A percentile compares a stretch with the other conserved stretches of the same genome.
phyloP scores from a whole-genome alignment of 2,888 invertebrate genomes.

The Leptura quadrifasciata region DNA sequence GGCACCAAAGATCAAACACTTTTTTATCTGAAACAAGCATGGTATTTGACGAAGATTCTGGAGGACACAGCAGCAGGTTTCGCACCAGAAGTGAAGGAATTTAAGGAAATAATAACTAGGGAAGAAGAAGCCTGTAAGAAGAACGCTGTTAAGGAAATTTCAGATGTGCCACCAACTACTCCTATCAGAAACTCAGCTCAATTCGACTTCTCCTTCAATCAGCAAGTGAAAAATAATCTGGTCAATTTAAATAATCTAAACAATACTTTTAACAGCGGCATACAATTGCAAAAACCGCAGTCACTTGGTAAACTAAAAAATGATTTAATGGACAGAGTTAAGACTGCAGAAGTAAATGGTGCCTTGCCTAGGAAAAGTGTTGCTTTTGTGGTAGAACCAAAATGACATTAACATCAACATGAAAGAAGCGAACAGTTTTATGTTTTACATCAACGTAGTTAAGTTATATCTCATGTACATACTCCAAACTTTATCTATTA shows the following conservation, averaged over 20 bases:
- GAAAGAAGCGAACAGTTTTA: too few relatives aligned
- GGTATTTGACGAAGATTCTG: constrained; percentile 79
- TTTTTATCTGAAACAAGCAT: constrained; percentile 83
- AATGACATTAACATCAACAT: neutral
- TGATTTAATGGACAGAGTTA: constrained; percentile 2
- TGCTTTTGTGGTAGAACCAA: constrained; percentile 46
- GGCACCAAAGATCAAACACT: constrained; percentile 79
- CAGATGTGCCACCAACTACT: constrained; percentile 52
- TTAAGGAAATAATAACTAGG: constrained; percentile 43
- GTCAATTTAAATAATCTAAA: constrained; percentile 53
- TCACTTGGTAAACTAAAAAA: constrained; percentile 15
- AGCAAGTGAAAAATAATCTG: constrained; percentile 52
- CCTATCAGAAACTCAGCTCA: constrained; percentile 56
- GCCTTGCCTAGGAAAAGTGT: constrained; percentile 50
- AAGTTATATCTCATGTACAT: too few relatives aligned
- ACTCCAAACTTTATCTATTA: too few relatives aligned
- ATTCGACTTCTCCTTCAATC: constrained; percentile 49
- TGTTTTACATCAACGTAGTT: too few relatives aligned
- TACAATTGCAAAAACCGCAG: constrained; percentile 39
- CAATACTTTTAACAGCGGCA: constrained; percentile 39
- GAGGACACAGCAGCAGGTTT: constrained; percentile 76
- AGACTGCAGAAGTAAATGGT: constrained; percentile 21
- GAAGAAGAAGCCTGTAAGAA: constrained; percentile 52
- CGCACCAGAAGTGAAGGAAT: constrained; percentile 70
- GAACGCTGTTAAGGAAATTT: constrained; percentile 40